These are phyloP conservation scores for Acanthurus lineatus DNA, from an alignment of 2,797 vertebrate genomes.

Conservation along the genomic window DNA sequence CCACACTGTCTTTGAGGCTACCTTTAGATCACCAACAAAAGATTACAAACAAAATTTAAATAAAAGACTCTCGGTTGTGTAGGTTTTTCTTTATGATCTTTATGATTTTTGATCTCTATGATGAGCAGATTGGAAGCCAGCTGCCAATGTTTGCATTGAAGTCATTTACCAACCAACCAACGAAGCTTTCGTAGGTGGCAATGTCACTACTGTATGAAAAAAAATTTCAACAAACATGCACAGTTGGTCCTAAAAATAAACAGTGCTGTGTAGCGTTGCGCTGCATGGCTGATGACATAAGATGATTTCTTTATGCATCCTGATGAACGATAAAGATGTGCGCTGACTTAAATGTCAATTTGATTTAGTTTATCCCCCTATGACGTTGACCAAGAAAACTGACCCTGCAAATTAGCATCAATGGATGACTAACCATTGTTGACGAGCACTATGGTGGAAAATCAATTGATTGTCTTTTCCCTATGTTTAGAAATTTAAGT, in stretches of 20 bases:
- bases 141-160: constrained; percentile 51
- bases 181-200: constrained; percentile 19
- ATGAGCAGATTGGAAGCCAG: constrained; percentile 49
- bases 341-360: constrained; percentile 40
- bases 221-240: constrained; percentile 16
- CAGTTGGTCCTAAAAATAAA: constrained; percentile 37
- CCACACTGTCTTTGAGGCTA: not conserved
- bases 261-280: not conserved
- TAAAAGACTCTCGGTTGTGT: not conserved
- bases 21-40: not conserved
- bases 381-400: constrained; percentile 22
- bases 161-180: constrained; percentile 34
- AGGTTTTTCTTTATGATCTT: constrained; percentile 10
- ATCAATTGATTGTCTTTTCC: constrained; percentile 42
- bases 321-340: not conserved
- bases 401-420: constrained; percentile 38
- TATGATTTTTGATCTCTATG: not conserved
- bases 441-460: constrained; percentile 15
- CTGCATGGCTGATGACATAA: not conserved
- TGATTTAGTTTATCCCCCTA: constrained; percentile 45
- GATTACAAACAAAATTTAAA: not conserved
- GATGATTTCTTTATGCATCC: not conserved
- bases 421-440: constrained; percentile 40
- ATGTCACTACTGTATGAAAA: not conserved
- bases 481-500: constrained; percentile 17